Evolutionary conservation across 1,140 invertebrate genomes (phyloP).

Genomic region (Bacillus rossius): DNA sequence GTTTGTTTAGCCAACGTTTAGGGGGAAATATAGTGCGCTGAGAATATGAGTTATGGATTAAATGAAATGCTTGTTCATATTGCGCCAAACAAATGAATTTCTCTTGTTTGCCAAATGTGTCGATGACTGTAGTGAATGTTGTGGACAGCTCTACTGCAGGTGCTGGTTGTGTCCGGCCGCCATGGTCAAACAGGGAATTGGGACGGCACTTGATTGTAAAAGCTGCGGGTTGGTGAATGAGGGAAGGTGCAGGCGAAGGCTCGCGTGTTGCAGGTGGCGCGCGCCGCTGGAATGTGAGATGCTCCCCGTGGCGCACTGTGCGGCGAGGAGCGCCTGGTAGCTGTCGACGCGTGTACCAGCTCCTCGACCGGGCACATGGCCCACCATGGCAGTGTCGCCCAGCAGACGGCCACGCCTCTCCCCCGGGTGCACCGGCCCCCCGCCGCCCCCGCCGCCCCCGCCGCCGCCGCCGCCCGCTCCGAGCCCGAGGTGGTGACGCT

Average conservation of each 20-base stretch:
- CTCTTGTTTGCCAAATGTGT: no score
- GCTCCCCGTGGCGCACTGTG: not conserved
- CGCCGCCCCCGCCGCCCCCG: constrained; percentile 23
- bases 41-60: no score
- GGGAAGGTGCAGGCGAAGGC: constrained; percentile 2
- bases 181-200: no score
- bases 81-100: no score
- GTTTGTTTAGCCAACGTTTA: no score
- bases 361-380: constrained; percentile 49
- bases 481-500: constrained; percentile 52
- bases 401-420: constrained; percentile 45
- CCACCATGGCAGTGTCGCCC: constrained; percentile 44
- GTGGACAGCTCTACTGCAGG: no score
- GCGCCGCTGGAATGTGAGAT: not conserved
- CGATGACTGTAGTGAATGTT: no score
- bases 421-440: constrained; percentile 53
- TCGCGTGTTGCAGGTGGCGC: constrained; percentile 41
- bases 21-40: no score
- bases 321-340: not conserved
- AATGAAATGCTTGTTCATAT: no score
- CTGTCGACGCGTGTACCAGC: not conserved
- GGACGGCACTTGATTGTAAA: no score
- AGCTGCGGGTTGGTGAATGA: constrained; percentile 7
- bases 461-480: constrained; percentile 37
- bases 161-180: no score